Conservation (phyloP, 2,113 vertebrate species). For the Halcyon senegalensis region DNA sequence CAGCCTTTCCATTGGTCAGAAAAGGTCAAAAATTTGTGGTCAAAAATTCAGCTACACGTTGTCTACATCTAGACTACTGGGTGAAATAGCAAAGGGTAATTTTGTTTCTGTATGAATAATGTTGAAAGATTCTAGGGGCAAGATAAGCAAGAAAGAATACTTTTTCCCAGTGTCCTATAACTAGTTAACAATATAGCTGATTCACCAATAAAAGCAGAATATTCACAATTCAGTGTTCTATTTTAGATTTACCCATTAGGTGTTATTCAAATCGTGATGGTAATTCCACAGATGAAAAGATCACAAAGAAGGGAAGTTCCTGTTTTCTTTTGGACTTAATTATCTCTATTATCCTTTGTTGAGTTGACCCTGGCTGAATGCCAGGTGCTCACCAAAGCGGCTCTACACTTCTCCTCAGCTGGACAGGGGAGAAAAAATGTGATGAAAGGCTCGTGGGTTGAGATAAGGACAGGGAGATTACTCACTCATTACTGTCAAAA, state of each 20-base stretch:
- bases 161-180: neutral
- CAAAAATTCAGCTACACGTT: conserved; percentile 18
- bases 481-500: neutral
- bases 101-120: neutral
- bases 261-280: neutral
- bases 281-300: neutral
- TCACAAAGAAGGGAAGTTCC: neutral
- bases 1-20: neutral
- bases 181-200: neutral
- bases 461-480: neutral
- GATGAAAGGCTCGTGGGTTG: neutral
- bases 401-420: neutral
- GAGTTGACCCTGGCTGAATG: neutral
- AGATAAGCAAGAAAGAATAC: conserved; percentile 16
- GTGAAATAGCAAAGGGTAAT: neutral
- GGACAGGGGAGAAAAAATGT: neutral
- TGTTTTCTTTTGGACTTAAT: neutral
- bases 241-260: neutral
- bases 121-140: conserved; percentile 8
- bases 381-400: neutral
- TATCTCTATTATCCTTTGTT: neutral
- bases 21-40: conserved; percentile 29
- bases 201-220: neutral
- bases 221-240: neutral
- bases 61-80: neutral